These are phyloP conservation scores for Drosophila gunungcola DNA, from an alignment of 1,140 invertebrate genomes.

Conservation along the genomic window DNA sequence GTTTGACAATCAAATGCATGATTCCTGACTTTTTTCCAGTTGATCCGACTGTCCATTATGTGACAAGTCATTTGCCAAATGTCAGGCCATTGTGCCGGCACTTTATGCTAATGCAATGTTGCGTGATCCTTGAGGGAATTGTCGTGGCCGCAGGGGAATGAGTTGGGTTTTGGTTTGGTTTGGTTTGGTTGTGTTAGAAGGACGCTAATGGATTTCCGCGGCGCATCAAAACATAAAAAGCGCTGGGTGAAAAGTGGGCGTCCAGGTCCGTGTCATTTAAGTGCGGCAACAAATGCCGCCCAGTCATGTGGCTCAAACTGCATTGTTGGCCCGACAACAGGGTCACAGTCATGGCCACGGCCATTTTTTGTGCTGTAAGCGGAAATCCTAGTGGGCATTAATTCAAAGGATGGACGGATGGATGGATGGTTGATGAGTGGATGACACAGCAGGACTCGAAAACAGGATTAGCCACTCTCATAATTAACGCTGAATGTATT, in stretches of 20 bases:
- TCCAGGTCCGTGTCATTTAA: slow-evolving; percentile 9
- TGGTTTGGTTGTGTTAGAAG: neutral
- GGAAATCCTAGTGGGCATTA: slow-evolving; percentile 47
- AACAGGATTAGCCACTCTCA: slow-evolving; percentile 22
- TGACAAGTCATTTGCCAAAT: slow-evolving; percentile 47
- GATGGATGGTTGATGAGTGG: slow-evolving; percentile 25
- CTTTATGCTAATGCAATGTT: slow-evolving; percentile 63
- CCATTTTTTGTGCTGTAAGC: slow-evolving; percentile 44
- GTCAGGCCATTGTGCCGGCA: slow-evolving; percentile 49
- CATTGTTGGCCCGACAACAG: slow-evolving; percentile 37
- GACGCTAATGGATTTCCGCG: slow-evolving; percentile 54
- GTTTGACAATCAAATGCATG: neutral
- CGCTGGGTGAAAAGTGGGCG: slow-evolving; percentile 15
- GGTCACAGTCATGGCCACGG: slow-evolving; percentile 8
- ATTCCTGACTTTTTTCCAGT: neutral
- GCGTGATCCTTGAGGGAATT: slow-evolving; percentile 60
- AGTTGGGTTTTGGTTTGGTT: neutral
- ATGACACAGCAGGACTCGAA: slow-evolving; percentile 23
- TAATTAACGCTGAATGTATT: slow-evolving; percentile 30
- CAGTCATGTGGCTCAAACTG: slow-evolving; percentile 45
- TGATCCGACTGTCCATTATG: slow-evolving; percentile 20
- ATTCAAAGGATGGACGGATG: slow-evolving; percentile 1
- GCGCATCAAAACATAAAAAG: slow-evolving; percentile 47
- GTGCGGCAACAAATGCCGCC: slow-evolving; percentile 26
- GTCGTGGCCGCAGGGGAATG: slow-evolving; percentile 36